These are phyloP conservation scores for Oxygymnocypris stewartii DNA, from an alignment of 2,113 vertebrate genomes.

Conservation along the genomic window DNA sequence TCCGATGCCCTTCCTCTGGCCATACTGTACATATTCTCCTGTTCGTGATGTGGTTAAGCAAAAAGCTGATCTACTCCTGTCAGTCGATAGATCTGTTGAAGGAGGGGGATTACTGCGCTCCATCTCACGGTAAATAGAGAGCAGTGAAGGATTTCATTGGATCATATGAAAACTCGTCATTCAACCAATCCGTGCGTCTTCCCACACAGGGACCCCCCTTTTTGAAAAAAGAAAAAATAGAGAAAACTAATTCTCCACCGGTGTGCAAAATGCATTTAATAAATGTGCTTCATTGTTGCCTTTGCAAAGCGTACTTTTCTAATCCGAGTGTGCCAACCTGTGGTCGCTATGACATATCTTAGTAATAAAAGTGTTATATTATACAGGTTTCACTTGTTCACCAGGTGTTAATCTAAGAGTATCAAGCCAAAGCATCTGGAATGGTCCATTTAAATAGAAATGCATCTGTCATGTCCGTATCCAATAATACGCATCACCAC, in stretches of 20 bases:
- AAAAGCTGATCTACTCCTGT: conserved; percentile 67
- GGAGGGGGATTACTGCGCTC: conserved; percentile 79
- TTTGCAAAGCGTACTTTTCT: conserved; percentile 10
- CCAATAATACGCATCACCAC: neutral
- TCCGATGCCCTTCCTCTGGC: conserved; percentile 23
- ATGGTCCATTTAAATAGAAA: neutral
- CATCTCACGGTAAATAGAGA: conserved; percentile 91
- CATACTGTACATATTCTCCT: conserved; percentile 45
- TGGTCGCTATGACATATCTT: neutral
- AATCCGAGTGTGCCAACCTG: neutral
- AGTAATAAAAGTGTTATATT: neutral
- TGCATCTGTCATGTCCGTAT: neutral
- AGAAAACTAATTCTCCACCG: conserved; percentile 30
- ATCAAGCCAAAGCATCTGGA: neutral
- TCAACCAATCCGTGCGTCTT: conserved; percentile 80
- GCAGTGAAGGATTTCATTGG: conserved; percentile 83
- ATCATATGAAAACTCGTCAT: conserved; percentile 78
- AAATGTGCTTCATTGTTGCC: neutral
- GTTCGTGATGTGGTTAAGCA: conserved; percentile 51
- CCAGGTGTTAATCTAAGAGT: neutral
- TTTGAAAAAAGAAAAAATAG: conserved; percentile 55
- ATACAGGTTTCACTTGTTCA: neutral
- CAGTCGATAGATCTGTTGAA: conserved; percentile 60
- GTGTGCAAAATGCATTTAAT: conserved; percentile 17
- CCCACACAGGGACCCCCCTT: conserved; percentile 69